Conservation (phyloP, 2,797 vertebrate species). For the Sylvilagus floridanus region DNA sequence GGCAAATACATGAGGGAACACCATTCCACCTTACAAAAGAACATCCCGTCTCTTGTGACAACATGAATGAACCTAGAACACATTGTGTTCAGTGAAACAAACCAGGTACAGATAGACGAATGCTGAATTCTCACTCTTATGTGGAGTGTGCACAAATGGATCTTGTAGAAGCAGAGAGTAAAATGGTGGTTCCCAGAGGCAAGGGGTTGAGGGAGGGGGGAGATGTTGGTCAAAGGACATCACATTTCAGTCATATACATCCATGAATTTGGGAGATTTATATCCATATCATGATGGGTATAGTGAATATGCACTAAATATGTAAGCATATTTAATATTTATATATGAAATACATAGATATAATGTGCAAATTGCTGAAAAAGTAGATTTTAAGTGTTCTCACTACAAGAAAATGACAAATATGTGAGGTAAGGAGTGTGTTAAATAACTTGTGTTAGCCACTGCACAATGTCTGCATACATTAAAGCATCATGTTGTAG, state of each 20-base stretch:
- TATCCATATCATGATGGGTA: not conserved
- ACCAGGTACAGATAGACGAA: not conserved
- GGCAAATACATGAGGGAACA: not conserved
- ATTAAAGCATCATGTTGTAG: not conserved
- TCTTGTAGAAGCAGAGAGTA: not conserved
- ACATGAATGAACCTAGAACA: not conserved
- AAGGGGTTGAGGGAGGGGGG: too few relatives aligned
- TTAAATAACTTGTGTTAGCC: not conserved
- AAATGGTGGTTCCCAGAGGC: not conserved
- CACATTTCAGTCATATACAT: not conserved
- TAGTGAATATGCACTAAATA: not conserved
- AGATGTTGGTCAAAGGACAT: not conserved
- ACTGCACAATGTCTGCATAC: not conserved
- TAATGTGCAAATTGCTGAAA: not conserved
- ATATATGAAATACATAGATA: too few relatives aligned
- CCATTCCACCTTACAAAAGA: not conserved
- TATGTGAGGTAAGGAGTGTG: not conserved
- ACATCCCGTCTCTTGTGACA: not conserved
- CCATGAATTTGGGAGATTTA: not conserved
- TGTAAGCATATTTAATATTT: too few relatives aligned
- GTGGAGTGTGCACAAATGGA: not conserved
- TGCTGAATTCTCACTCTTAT: not conserved
- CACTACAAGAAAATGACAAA: not conserved
- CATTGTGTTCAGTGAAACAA: not conserved
- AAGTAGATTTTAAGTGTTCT: not conserved